Conservation (phyloP, 37 sponge, comb jelly and placozoan genomes). For the Cladorhizidae sp. region DNA sequence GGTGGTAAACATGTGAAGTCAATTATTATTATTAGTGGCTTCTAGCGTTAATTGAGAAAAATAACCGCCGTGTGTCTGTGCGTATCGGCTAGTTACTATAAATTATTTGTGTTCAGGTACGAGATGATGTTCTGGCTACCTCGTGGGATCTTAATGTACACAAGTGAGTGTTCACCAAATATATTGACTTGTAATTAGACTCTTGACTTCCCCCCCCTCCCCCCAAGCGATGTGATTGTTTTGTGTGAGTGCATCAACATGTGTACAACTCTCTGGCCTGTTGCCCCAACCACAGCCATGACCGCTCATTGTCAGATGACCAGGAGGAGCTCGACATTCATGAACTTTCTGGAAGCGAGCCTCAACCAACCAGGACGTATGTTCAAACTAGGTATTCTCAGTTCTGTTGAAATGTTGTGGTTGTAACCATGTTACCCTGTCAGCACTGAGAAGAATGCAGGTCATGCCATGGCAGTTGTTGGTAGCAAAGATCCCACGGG, state of each 20-base stretch:
- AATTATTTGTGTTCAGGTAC: conserved; percentile 20
- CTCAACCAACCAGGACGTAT: conserved; percentile 28
- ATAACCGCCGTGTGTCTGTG: not conserved
- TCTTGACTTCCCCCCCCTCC: too few species aligned
- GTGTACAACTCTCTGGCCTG: too few species aligned
- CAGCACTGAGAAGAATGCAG: conserved; percentile 1
- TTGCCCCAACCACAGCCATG: not conserved
- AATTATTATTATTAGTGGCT: too few species aligned
- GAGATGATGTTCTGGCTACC: conserved; percentile 73
- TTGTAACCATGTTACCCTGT: not conserved
- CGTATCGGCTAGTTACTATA: too few species aligned
- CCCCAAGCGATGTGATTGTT: too few species aligned
- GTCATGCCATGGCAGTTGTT: not conserved
- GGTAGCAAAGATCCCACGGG: not conserved
- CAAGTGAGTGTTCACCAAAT: conserved; percentile 3
- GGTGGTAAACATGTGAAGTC: too few species aligned
- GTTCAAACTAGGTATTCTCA: not conserved
- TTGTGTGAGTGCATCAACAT: too few species aligned
- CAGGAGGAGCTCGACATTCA: conserved; percentile 1
- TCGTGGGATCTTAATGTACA: conserved; percentile 31
- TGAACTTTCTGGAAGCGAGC: conserved; percentile 22
- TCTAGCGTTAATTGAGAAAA: too few species aligned
- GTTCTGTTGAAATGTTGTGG: not conserved
- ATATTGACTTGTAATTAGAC: not conserved
- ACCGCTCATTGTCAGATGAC: not conserved